Evolutionary conservation across 2,797 vertebrate species (phyloP).

Genomic region (Phaenicophaeus curvirostris): DNA sequence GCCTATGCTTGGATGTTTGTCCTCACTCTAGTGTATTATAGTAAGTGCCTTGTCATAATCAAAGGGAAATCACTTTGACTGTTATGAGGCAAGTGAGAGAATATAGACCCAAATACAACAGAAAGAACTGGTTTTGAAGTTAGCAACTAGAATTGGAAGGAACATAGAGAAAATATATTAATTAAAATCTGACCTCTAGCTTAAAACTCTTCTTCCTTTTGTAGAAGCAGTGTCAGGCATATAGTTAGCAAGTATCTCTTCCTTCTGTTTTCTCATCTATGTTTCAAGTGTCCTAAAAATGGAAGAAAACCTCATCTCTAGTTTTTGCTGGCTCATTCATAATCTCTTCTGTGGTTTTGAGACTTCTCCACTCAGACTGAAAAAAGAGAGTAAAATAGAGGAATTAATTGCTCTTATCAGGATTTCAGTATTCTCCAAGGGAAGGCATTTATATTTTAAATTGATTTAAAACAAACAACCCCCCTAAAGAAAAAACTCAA

Average conservation of each 20-base stretch:
- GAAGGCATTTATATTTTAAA: neutral
- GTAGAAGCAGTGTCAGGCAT: neutral
- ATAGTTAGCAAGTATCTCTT: neutral
- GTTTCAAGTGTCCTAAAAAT: neutral
- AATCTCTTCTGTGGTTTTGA: neutral
- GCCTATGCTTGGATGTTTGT: neutral
- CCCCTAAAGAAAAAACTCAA: fast-evolving
- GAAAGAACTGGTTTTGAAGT: neutral
- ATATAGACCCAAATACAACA: neutral
- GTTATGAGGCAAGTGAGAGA: neutral
- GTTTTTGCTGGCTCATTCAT: neutral
- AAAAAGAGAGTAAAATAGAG: neutral
- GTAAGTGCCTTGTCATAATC: neutral
- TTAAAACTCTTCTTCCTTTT: neutral
- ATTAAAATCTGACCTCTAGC: neutral
- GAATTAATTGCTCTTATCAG: neutral
- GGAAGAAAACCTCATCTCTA: neutral
- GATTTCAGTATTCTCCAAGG: neutral
- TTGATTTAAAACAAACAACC: neutral
- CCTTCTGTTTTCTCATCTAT: neutral
- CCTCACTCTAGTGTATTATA: neutral
- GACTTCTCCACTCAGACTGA: neutral
- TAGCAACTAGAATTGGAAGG: neutral
- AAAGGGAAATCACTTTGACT: neutral
- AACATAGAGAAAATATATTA: neutral